Conservation (phyloP, 2,113 vertebrate species). For the Sander lucioperca region DNA sequence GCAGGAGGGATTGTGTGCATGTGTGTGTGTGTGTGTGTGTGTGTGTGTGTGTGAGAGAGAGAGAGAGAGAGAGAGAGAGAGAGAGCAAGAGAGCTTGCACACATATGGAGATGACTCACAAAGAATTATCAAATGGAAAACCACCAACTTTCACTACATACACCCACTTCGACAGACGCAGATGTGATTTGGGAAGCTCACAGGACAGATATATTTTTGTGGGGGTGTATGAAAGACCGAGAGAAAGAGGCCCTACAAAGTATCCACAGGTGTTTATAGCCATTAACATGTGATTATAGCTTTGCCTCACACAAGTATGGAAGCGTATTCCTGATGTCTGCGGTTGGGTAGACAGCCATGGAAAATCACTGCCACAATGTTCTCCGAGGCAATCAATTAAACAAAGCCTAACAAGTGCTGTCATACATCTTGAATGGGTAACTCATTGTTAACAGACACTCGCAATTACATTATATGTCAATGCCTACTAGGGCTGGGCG, state of each 20-base stretch:
- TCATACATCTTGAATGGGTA: conserved; percentile 41
- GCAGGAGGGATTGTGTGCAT: conserved; percentile 44
- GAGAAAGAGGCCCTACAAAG: conserved; percentile 59
- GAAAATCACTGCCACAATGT: conserved; percentile 59
- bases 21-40: conserved; percentile 1
- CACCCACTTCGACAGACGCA: conserved; percentile 54
- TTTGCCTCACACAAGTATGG: conserved; percentile 51
- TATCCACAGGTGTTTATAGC: conserved; percentile 74
- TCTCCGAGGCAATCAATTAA: conserved; percentile 49
- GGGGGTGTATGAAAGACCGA: conserved; percentile 1
- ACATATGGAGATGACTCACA: conserved; percentile 68
- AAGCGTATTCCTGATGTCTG: conserved; percentile 39
- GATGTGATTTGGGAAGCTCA: conserved; percentile 57
- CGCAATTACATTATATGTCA: neutral
- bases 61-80: conserved; percentile 17
- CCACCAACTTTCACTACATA: conserved; percentile 63
- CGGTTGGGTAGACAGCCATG: conserved; percentile 25
- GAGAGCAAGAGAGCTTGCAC: conserved; percentile 28
- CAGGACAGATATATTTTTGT: conserved; percentile 27
- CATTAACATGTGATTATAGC: conserved; percentile 76
- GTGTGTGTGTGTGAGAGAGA: conserved; percentile 9
- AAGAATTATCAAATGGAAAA: conserved; percentile 69
- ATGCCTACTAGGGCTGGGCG: neutral
- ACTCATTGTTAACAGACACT: conserved; percentile 39
- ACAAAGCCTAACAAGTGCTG: conserved; percentile 27